Percentiles rank a stretch among this genome's conserved stretches.
Conservation (phyloP, 1,140 invertebrate genomes). For the Magallana ariakensis region DNA sequence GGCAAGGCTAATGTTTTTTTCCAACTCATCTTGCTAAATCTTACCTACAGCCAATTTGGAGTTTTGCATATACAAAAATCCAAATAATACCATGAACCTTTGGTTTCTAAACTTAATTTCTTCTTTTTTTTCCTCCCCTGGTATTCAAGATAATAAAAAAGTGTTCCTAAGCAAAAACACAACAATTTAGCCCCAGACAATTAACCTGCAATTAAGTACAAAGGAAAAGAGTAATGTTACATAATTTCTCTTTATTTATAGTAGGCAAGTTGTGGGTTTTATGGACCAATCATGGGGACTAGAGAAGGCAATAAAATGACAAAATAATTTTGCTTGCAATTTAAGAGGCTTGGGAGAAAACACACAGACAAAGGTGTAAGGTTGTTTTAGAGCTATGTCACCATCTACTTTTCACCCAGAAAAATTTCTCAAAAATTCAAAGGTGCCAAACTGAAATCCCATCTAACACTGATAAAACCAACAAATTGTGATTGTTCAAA, state of each 20-base stretch:
- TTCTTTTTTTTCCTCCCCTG: not conserved
- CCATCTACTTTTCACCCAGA: not conserved
- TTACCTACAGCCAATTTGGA: not conserved
- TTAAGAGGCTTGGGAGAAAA: constrained; percentile 17
- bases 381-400: not conserved
- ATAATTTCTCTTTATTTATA: constrained; percentile 38
- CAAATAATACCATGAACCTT: not conserved
- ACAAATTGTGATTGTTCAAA: not conserved
- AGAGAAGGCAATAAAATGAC: constrained; percentile 20
- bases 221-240: constrained; percentile 28
- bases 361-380: not conserved
- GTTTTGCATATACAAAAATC: no score
- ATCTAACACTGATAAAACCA: not conserved
- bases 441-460: not conserved
- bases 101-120: constrained; percentile 1
- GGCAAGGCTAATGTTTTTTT: not conserved
- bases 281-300: constrained; percentile 8
- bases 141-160: not conserved
- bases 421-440: not conserved
- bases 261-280: not conserved
- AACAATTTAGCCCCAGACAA: not conserved
- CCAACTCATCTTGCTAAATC: not conserved
- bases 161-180: not conserved
- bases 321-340: constrained; percentile 2
- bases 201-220: constrained; percentile 38